A percentile compares a stretch with the other conserved stretches of the same genome.
These are phyloP conservation scores for Phycodurus eques DNA, from an alignment of 2,113 vertebrate species.

Conservation along the genomic window DNA sequence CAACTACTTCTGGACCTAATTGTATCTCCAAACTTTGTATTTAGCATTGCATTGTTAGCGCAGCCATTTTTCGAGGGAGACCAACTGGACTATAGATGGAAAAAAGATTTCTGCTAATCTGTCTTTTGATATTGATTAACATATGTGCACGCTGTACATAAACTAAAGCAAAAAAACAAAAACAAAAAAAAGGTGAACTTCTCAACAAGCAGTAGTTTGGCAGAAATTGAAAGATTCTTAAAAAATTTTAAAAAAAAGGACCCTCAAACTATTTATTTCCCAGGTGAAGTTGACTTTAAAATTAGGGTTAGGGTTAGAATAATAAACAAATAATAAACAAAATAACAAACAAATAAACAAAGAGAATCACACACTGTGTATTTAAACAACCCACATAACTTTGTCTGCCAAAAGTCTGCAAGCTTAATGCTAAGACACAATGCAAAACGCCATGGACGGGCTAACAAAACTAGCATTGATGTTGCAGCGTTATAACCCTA, in stretches of 20 bases:
- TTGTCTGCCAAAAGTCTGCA: neutral
- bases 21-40: too few species aligned
- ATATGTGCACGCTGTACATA: too few species aligned
- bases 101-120: too few species aligned
- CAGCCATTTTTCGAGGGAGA: too few species aligned
- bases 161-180: neutral
- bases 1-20: too few species aligned
- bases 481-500: too few species aligned
- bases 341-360: too few species aligned
- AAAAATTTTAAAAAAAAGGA: neutral
- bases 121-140: too few species aligned
- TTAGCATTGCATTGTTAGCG: too few species aligned
- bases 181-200: neutral
- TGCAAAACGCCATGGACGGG: neutral
- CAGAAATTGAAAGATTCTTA: neutral
- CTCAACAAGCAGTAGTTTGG: neutral
- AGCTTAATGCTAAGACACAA: neutral
- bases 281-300: neutral
- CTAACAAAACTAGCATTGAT: neutral
- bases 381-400: neutral
- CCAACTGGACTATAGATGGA: too few species aligned
- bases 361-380: neutral
- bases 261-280: neutral
- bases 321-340: too few species aligned
- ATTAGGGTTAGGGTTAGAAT: too few species aligned